Conservation (phyloP, 2,113 vertebrate species). For the Hoplias malabaricus region DNA sequence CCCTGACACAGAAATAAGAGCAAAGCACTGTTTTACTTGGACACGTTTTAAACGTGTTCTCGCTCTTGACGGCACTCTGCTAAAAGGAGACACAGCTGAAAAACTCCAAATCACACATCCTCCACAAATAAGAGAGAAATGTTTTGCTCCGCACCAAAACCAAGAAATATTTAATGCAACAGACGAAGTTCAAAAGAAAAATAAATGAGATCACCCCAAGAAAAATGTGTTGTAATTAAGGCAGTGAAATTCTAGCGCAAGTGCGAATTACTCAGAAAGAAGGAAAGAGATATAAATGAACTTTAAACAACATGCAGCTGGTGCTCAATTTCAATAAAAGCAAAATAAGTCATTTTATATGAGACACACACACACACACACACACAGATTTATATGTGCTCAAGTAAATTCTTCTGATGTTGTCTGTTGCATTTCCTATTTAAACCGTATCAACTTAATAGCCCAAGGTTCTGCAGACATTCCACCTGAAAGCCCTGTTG, state of each 20-base stretch:
- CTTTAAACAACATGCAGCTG: slow-evolving; percentile 61
- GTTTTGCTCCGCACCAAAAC: slow-evolving; percentile 52
- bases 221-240: slow-evolving; percentile 62
- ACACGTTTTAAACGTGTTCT: slow-evolving; percentile 13
- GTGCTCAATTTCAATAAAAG: slow-evolving; percentile 53
- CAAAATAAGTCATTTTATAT: slow-evolving; percentile 36
- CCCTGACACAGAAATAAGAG: slow-evolving; percentile 40
- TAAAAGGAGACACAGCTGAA: slow-evolving; percentile 38
- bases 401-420: slow-evolving; percentile 41
- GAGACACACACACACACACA: slow-evolving; percentile 23
- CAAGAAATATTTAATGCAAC: slow-evolving; percentile 52
- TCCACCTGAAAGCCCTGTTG: slow-evolving; percentile 23
- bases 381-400: slow-evolving; percentile 37
- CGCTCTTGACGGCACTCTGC: slow-evolving; percentile 29
- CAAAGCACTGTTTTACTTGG: slow-evolving; percentile 57
- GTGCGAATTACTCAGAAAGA: slow-evolving; percentile 51
- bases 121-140: slow-evolving; percentile 29
- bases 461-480: slow-evolving; percentile 24
- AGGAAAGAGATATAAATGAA: slow-evolving; percentile 49
- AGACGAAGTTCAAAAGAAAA: slow-evolving; percentile 56
- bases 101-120: slow-evolving; percentile 36
- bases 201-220: slow-evolving; percentile 66
- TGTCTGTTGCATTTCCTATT: slow-evolving; percentile 49
- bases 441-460: slow-evolving; percentile 25
- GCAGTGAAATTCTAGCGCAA: slow-evolving; percentile 56